These are phyloP conservation scores for Camelus bactrianus DNA, from an alignment of 2,113 vertebrate species.

Conservation along the genomic window DNA sequence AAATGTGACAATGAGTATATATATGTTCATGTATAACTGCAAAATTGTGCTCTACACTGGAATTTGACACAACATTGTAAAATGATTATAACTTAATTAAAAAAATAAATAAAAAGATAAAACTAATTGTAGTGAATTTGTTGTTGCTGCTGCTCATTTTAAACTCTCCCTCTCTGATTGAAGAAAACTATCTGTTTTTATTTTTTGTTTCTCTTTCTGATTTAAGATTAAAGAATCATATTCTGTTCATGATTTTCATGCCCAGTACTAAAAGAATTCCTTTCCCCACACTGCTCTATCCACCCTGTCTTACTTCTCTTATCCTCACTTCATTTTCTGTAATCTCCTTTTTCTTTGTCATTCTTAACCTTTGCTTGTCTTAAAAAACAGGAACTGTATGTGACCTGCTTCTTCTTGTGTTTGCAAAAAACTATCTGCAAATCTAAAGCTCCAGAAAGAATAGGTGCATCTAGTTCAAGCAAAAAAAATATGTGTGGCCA, in stretches of 20 bases:
- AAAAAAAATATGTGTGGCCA: background rate
- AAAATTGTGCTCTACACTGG: too few relatives aligned
- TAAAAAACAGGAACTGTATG: slow-evolving; percentile 9
- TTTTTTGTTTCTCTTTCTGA: background rate
- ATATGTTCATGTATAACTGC: too few relatives aligned
- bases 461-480: background rate
- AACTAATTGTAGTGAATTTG: background rate
- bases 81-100: too few relatives aligned
- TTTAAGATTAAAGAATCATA: slow-evolving; percentile 21
- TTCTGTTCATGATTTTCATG: background rate
- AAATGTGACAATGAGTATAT: too few relatives aligned
- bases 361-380: background rate
- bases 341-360: background rate
- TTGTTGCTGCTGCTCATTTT: slow-evolving; percentile 29
- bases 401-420: slow-evolving; percentile 9
- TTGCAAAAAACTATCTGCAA: background rate
- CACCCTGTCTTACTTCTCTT: background rate
- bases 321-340: background rate
- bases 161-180: background rate
- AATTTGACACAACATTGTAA: too few relatives aligned
- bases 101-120: too few relatives aligned
- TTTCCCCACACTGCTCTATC: background rate
- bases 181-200: slow-evolving; percentile 12
- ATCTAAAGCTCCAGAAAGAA: slow-evolving; percentile 22
- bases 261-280: background rate